These are phyloP conservation scores for Sarcophaga caerulescens DNA, from an alignment of 2,888 invertebrate genomes.

Conservation along the genomic window DNA sequence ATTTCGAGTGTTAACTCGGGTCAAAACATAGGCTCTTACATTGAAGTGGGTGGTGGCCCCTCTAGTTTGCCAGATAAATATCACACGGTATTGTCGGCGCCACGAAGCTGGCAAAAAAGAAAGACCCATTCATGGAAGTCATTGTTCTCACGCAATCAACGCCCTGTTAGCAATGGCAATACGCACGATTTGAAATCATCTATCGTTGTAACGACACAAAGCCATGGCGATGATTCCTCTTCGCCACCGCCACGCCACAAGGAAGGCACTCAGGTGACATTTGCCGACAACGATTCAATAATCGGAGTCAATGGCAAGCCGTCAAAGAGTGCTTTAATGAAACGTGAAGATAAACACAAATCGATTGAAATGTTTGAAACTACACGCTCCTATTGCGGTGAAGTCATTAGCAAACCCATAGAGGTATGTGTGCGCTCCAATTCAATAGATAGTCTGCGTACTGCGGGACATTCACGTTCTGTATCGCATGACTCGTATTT, in stretches of 20 bases:
- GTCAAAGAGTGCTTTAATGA: slow-evolving; percentile 73
- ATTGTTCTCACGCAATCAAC: slow-evolving; percentile 80
- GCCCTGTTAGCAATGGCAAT: slow-evolving; percentile 75
- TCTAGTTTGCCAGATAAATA: slow-evolving; percentile 88
- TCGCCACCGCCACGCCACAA: slow-evolving; percentile 70
- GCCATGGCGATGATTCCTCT: slow-evolving; percentile 58
- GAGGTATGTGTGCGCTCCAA: slow-evolving; percentile 80
- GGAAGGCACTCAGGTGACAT: slow-evolving; percentile 76
- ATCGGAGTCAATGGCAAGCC: slow-evolving; percentile 73
- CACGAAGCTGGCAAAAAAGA: slow-evolving; percentile 82
- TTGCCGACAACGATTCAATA: slow-evolving; percentile 76
- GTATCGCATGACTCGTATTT: slow-evolving; percentile 97
- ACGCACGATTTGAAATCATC: slow-evolving; percentile 73
- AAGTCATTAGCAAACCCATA: slow-evolving; percentile 75
- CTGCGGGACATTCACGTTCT: slow-evolving; percentile 83
- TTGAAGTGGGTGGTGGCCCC: slow-evolving; percentile 90
- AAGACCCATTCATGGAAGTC: slow-evolving; percentile 81
- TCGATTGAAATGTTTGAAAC: slow-evolving; percentile 80
- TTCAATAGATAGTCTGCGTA: slow-evolving; percentile 81
- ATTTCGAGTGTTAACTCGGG: slow-evolving; percentile 74
- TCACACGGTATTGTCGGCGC: slow-evolving; percentile 96
- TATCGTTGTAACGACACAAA: slow-evolving; percentile 60
- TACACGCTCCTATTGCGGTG: slow-evolving; percentile 68
- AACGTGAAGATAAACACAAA: slow-evolving; percentile 78
- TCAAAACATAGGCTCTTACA: slow-evolving; percentile 83